Conservation (phyloP, 1,140 invertebrate genomes). For the Patella vulgata region DNA sequence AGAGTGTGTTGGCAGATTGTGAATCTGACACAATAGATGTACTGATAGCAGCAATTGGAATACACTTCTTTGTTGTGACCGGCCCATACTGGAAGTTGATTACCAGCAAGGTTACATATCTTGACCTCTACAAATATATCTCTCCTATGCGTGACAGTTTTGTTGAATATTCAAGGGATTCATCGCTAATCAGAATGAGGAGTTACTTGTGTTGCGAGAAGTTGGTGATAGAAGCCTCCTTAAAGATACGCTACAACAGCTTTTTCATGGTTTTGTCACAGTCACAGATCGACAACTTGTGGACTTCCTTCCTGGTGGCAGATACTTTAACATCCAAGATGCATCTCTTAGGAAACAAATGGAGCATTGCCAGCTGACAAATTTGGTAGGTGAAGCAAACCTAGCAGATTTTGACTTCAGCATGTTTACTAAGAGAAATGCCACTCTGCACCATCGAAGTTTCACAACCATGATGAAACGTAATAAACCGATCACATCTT, state of each 20-base stretch:
- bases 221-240: slow-evolving; percentile 1
- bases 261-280: slow-evolving; percentile 11
- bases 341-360: slow-evolving; percentile 3
- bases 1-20: not conserved
- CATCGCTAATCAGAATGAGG: slow-evolving; percentile 6
- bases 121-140: slow-evolving; percentile 6
- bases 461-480: slow-evolving; percentile 14
- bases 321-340: slow-evolving; percentile 5
- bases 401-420: slow-evolving; percentile 30
- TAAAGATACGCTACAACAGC: not conserved
- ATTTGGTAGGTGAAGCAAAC: slow-evolving; percentile 22
- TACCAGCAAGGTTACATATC: slow-evolving; percentile 1
- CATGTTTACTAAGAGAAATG: slow-evolving; percentile 23
- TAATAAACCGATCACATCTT: no score
- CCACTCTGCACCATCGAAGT: slow-evolving; percentile 17
- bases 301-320: slow-evolving; percentile 26
- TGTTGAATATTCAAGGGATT: not conserved
- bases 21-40: not conserved
- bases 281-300: slow-evolving; percentile 19
- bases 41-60: not conserved
- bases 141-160: slow-evolving; percentile 8
- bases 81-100: slow-evolving; percentile 17
- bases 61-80: no score
- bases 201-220: not conserved
- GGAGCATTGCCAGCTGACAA: slow-evolving; percentile 25